Conservation (phyloP, 2,113 vertebrate species). For the Catagonus wagneri region DNA sequence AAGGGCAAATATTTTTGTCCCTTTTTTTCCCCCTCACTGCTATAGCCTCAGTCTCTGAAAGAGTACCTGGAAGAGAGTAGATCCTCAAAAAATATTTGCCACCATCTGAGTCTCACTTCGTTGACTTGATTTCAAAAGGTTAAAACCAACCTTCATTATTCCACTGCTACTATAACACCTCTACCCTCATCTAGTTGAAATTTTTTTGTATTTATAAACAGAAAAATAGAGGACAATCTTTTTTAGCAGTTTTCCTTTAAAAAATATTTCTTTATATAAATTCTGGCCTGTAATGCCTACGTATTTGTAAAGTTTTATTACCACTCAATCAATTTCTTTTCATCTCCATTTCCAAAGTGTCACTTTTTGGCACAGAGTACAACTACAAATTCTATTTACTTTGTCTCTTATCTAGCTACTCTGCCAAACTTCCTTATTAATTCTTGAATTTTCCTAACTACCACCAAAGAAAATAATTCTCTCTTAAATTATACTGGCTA, state of each 20-base stretch:
- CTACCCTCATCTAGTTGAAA: neutral
- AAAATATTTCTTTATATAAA: constrained; percentile 2
- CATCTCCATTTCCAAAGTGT: constrained; percentile 2
- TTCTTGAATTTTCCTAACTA: constrained; percentile 48
- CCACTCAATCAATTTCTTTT: constrained; percentile 31
- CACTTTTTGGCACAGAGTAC: neutral
- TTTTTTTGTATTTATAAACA: neutral
- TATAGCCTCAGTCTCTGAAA: neutral
- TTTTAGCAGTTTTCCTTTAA: neutral
- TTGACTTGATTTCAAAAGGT: neutral
- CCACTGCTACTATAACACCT: neutral
- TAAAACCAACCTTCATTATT: neutral
- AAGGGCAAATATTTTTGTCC: neutral
- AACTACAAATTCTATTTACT: constrained; percentile 22
- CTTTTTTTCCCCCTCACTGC: neutral
- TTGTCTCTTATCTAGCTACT: constrained; percentile 12
- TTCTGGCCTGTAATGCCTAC: neutral
- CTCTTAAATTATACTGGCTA: neutral
- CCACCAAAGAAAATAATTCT: constrained; percentile 22
- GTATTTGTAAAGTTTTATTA: neutral
- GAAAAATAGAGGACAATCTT: neutral
- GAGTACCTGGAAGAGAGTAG: neutral
- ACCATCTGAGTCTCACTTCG: neutral
- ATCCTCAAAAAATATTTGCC: neutral
- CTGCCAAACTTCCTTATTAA: constrained; percentile 30